Percentiles rank a stretch among this genome's conserved stretches.
Evolutionary conservation across 2,888 invertebrate species (phyloP).

Genomic region (Cheilosia vulpina): DNA sequence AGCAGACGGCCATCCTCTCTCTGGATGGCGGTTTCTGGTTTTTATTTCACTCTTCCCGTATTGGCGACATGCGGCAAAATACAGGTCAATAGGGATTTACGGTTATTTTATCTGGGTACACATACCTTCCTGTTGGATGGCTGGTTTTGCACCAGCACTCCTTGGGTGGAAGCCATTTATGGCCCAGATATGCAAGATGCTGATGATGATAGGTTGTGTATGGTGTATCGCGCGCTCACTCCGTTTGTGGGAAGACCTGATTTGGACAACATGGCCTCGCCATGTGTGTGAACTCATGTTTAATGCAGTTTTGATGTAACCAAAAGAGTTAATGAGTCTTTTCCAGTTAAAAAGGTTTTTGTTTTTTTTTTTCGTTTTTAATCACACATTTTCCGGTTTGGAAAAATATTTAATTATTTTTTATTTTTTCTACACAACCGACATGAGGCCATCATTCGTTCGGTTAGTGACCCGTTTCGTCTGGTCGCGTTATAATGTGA

Average conservation of each 20-base stretch:
- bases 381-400: not conserved
- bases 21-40: not conserved
- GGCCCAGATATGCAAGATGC: slow-evolving; percentile 59
- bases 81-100: slow-evolving; percentile 74
- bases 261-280: slow-evolving; percentile 24
- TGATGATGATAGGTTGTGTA: slow-evolving; percentile 24
- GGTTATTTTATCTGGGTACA: slow-evolving; percentile 64
- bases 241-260: slow-evolving; percentile 35
- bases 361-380: no score
- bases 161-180: slow-evolving; percentile 56
- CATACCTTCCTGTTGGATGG: slow-evolving; percentile 47
- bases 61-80: slow-evolving; percentile 57
- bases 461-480: slow-evolving; percentile 47
- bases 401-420: slow-evolving; percentile 8
- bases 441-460: slow-evolving; percentile 10
- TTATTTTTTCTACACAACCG: slow-evolving; percentile 5
- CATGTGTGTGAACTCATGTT: slow-evolving; percentile 44
- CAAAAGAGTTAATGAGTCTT: slow-evolving; percentile 51
- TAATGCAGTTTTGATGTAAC: slow-evolving; percentile 64
- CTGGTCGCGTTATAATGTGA: slow-evolving; percentile 8
- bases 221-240: not conserved
- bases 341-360: slow-evolving; percentile 22
- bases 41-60: slow-evolving; percentile 17
- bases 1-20: not conserved
- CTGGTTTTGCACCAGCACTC: slow-evolving; percentile 8